Conservation (phyloP, 2,888 invertebrate genomes). For the Trichopria drosophilae region DNA sequence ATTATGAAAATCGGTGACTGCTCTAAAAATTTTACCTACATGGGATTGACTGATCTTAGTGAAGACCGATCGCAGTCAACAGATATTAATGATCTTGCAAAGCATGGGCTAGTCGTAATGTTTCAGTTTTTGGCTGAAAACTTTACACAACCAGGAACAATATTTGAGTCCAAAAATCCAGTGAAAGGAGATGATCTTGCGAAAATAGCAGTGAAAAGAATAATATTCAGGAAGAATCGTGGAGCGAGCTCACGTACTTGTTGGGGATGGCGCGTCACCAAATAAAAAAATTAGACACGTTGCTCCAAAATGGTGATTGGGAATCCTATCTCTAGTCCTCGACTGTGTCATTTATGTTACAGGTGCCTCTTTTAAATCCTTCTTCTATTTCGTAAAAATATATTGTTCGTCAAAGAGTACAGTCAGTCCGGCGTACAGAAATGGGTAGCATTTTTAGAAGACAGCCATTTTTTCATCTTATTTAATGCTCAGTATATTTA, state of each 20-base stretch:
- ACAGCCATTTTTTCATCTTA: no score
- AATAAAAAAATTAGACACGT: conserved; percentile 17
- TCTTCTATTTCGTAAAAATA: no score
- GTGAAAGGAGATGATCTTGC: conserved; percentile 17
- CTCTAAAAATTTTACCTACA: conserved; percentile 4
- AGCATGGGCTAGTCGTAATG: conserved; percentile 3
- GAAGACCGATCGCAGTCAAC: conserved; percentile 6
- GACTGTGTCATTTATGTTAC: no score
- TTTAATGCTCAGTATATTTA: no score
- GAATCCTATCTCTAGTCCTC: no score
- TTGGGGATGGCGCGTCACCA: conserved; percentile 18
- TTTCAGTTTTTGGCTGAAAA: conserved; percentile 21
- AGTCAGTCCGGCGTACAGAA: no score
- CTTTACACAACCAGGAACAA: conserved; percentile 16
- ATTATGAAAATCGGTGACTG: conserved; percentile 1
- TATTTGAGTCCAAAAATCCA: conserved; percentile 11
- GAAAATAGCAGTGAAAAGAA: conserved; percentile 11
- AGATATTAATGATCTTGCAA: conserved; percentile 7
- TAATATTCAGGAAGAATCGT: conserved; percentile 17
- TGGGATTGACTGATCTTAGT: conserved; percentile 8
- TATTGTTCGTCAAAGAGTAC: no score
- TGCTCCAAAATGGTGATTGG: no score
- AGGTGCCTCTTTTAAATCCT: no score
- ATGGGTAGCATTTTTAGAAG: no score
- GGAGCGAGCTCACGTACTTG: conserved; percentile 23